Conservation (phyloP, 2,888 invertebrate species). For the Euspilapteryx auroguttella region DNA sequence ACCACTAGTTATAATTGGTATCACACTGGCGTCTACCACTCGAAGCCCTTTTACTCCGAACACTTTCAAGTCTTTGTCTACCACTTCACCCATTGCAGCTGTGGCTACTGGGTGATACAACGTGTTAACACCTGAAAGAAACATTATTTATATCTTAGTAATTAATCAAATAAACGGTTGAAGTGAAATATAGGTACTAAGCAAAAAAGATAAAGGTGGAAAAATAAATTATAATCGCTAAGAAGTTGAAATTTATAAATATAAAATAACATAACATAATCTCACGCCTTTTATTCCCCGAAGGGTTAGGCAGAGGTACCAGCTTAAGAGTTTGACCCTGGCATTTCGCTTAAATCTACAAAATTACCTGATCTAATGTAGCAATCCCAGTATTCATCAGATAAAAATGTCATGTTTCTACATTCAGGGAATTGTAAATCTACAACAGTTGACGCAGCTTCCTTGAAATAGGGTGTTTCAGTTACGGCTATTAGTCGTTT, state of each 20-base stretch:
- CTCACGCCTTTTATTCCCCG: too few relatives aligned
- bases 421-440: conserved; percentile 1
- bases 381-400: conserved; percentile 1
- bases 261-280: too few relatives aligned
- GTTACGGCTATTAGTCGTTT: conserved; percentile 1
- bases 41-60: not conserved
- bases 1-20: not conserved
- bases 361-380: not conserved
- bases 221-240: too few relatives aligned
- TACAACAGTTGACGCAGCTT: not conserved
- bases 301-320: too few relatives aligned
- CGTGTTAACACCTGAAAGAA: too few relatives aligned
- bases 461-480: not conserved
- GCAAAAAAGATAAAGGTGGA: too few relatives aligned
- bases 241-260: too few relatives aligned
- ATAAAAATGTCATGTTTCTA: not conserved
- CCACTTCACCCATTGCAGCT: not conserved
- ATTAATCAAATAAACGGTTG: too few relatives aligned
- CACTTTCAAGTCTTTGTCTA: conserved; percentile 1
- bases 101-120: not conserved
- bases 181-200: too few relatives aligned
- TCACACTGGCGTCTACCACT: conserved; percentile 1
- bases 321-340: too few relatives aligned
- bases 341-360: too few relatives aligned
- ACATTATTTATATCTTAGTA: too few relatives aligned